These are phyloP conservation scores for Psettodes erumei DNA, from an alignment of 2,113 vertebrate species.

Conservation along the genomic window DNA sequence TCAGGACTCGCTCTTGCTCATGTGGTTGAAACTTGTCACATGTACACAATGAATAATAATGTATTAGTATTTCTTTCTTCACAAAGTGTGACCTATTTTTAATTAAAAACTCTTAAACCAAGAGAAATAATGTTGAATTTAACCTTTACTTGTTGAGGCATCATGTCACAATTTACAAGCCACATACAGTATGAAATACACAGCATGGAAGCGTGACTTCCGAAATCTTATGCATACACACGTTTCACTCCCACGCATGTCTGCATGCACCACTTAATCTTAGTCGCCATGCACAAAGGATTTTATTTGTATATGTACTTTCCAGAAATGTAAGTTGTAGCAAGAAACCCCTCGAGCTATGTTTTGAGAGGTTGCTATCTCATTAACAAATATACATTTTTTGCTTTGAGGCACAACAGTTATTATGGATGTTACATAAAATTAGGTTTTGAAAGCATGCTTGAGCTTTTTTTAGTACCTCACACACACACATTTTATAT, in stretches of 20 bases:
- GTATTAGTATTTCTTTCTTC: no score
- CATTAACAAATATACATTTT: constrained; percentile 29
- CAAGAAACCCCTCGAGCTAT: constrained; percentile 10
- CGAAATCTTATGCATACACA: background rate
- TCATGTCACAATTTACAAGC: no score
- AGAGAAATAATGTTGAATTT: no score
- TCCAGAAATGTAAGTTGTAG: background rate
- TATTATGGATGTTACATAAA: constrained; percentile 35
- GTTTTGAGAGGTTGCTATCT: constrained; percentile 28
- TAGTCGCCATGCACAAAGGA: background rate
- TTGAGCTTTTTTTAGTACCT: constrained; percentile 32
- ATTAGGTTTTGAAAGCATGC: constrained; percentile 38
- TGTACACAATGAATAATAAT: no score
- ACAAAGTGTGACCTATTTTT: no score
- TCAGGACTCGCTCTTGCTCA: no score
- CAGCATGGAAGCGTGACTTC: background rate
- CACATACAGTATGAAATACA: no score
- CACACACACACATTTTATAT: constrained; percentile 7
- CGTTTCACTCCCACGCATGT: background rate
- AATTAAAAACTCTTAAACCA: no score
- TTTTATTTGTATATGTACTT: constrained; percentile 24
- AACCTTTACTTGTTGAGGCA: no score
- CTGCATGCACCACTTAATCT: background rate
- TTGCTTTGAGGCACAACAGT: constrained; percentile 3
- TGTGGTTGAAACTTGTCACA: no score